A percentile compares a stretch with the other conserved stretches of the same genome.
phyloP scores from a whole-genome alignment of 2,797 vertebrate species.

The Sebastes baramenuke region DNA sequence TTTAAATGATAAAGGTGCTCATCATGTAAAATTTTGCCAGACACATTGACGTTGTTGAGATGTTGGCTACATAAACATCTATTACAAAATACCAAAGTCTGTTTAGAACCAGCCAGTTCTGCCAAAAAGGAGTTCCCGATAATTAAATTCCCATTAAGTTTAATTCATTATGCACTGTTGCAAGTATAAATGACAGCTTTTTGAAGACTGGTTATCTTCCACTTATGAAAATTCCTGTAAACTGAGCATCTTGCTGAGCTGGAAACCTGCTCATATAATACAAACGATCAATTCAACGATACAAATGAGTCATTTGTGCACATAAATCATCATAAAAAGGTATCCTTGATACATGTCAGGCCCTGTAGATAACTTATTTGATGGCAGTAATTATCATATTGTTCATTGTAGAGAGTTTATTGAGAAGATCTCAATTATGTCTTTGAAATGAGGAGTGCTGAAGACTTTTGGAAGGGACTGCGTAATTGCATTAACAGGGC shows the following conservation, averaged over 20 bases:
- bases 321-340: background rate
- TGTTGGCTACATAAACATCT: background rate
- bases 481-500: background rate
- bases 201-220: background rate
- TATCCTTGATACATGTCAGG: background rate
- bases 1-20: background rate
- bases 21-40: background rate
- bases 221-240: background rate
- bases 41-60: background rate
- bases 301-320: background rate
- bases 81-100: slow-evolving; percentile 5
- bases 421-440: background rate
- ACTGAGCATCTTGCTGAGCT: background rate
- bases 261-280: background rate
- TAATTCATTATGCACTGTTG: background rate
- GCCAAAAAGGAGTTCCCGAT: background rate
- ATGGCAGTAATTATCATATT: background rate
- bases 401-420: background rate
- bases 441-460: background rate
- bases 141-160: background rate
- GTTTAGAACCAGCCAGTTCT: background rate
- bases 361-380: background rate
- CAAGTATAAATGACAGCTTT: slow-evolving; percentile 3
- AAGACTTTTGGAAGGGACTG: background rate
- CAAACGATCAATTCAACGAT: background rate